Percentiles rank a stretch among this genome's conserved stretches.
These are phyloP conservation scores for Papilio gigon DNA, from an alignment of 2,888 invertebrate species.

Conservation along the genomic window DNA sequence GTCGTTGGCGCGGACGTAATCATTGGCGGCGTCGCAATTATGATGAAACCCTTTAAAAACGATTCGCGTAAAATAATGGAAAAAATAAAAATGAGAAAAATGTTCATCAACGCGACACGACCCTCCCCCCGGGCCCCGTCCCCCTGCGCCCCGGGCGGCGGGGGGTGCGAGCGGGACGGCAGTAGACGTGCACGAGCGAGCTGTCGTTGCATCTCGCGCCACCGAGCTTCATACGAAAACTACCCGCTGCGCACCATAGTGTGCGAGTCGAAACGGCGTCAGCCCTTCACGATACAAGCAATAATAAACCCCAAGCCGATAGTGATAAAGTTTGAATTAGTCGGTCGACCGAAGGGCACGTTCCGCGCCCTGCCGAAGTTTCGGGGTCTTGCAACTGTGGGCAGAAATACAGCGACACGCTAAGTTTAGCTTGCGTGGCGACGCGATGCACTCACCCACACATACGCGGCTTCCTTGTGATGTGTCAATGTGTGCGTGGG, in stretches of 20 bases:
- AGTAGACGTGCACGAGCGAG: constrained; percentile 54
- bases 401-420: constrained; percentile 65
- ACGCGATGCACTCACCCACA: constrained; percentile 72
- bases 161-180: constrained; percentile 67
- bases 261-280: constrained; percentile 31
- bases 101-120: constrained; percentile 83
- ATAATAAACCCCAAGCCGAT: constrained; percentile 5
- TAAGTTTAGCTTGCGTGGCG: constrained; percentile 74
- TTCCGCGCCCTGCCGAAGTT: constrained; percentile 63
- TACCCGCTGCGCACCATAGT: constrained; percentile 74
- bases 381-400: constrained; percentile 75
- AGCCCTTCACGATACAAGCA: neutral
- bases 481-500: constrained; percentile 51
- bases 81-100: constrained; percentile 80
- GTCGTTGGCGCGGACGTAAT: constrained; percentile 74
- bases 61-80: constrained; percentile 81
- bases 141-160: constrained; percentile 69
- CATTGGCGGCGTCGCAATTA: constrained; percentile 77
- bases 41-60: constrained; percentile 83
- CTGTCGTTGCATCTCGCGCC: constrained; percentile 75
- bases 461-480: constrained; percentile 63
- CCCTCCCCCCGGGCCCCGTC: constrained; percentile 55
- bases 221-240: constrained; percentile 79
- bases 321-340: constrained; percentile 19
- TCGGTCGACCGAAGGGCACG: constrained; percentile 39